phyloP scores from a whole-genome alignment of 2,797 vertebrate genomes.

The Aeoliscus strigatus region DNA sequence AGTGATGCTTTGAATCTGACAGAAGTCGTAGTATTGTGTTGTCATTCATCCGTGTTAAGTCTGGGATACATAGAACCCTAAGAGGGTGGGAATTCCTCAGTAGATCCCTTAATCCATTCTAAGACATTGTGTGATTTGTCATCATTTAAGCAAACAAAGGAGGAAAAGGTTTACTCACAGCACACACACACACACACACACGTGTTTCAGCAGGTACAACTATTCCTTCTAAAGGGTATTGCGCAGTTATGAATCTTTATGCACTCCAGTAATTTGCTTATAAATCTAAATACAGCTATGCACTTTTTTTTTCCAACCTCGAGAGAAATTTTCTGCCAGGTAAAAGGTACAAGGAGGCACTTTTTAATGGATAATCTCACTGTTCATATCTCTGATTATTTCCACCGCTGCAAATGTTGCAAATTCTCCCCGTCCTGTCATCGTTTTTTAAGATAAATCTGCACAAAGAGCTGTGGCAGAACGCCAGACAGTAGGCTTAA shows the following conservation, averaged over 20 bases:
- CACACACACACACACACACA: slow-evolving; percentile 1
- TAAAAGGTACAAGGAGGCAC: slow-evolving; percentile 4
- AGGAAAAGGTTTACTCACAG: slow-evolving; percentile 3
- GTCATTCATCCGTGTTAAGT: too few species aligned
- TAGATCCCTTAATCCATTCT: slow-evolving; percentile 10
- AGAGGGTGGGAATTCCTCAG: slow-evolving; percentile 6
- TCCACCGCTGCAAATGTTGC: slow-evolving; percentile 22
- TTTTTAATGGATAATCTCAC: slow-evolving; percentile 17
- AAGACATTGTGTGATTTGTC: neutral
- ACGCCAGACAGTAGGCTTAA: slow-evolving; percentile 43
- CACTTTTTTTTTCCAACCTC: neutral
- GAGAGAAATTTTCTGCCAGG: slow-evolving; percentile 3
- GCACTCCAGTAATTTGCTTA: slow-evolving; percentile 2
- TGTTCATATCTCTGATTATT: slow-evolving; percentile 22
- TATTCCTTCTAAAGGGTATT: slow-evolving; percentile 28
- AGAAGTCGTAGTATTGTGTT: slow-evolving; percentile 4
- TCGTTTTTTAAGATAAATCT: slow-evolving; percentile 33
- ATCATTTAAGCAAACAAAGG: slow-evolving; percentile 5
- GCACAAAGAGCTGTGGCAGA: slow-evolving; percentile 36
- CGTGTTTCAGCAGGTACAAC: slow-evolving; percentile 12
- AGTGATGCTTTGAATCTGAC: too few species aligned
- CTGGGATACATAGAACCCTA: too few species aligned
- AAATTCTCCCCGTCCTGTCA: slow-evolving; percentile 28
- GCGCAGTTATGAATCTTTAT: slow-evolving; percentile 13
- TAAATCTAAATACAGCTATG: slow-evolving; percentile 1